Evolutionary conservation across 2,113 vertebrate species (phyloP).

Genomic region (Petromus typicus): DNA sequence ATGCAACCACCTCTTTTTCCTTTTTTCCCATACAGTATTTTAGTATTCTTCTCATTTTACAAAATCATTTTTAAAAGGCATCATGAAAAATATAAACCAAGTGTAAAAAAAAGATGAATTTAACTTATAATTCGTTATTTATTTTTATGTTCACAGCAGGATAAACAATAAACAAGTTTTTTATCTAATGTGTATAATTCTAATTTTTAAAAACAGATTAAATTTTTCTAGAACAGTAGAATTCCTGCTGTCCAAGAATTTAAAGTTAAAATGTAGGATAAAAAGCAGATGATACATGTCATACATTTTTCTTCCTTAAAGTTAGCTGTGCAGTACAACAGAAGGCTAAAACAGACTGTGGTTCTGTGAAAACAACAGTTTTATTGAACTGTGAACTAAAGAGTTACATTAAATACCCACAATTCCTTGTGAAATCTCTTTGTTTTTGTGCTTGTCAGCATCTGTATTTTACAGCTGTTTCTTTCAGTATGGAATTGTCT

Average conservation of each 20-base stretch:
- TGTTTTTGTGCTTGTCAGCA: slow-evolving; percentile 70
- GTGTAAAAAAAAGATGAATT: slow-evolving; percentile 60
- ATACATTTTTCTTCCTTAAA: slow-evolving; percentile 33
- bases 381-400: slow-evolving; percentile 51
- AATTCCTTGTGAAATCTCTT: slow-evolving; percentile 59
- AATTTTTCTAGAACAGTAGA: slow-evolving; percentile 38
- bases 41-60: slow-evolving; percentile 21
- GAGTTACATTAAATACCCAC: slow-evolving; percentile 62
- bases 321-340: slow-evolving; percentile 26
- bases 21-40: slow-evolving; percentile 30
- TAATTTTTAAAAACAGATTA: slow-evolving; percentile 22
- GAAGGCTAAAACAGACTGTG: background rate
- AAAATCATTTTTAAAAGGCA: slow-evolving; percentile 45
- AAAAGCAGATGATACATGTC: slow-evolving; percentile 34
- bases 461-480: slow-evolving; percentile 62
- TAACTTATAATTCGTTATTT: slow-evolving; percentile 15
- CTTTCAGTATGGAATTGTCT: background rate
- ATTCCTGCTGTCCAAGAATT: background rate
- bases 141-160: slow-evolving; percentile 61
- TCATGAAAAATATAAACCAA: slow-evolving; percentile 2
- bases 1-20: background rate
- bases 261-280: slow-evolving; percentile 45
- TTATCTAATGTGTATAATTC: background rate
- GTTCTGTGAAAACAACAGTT: slow-evolving; percentile 7
- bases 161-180: slow-evolving; percentile 51